A percentile compares a stretch with the other conserved stretches of the same genome.
These are phyloP conservation scores for Chydorus sphaericus DNA, from an alignment of 2,888 invertebrate species.

Conservation along the genomic window DNA sequence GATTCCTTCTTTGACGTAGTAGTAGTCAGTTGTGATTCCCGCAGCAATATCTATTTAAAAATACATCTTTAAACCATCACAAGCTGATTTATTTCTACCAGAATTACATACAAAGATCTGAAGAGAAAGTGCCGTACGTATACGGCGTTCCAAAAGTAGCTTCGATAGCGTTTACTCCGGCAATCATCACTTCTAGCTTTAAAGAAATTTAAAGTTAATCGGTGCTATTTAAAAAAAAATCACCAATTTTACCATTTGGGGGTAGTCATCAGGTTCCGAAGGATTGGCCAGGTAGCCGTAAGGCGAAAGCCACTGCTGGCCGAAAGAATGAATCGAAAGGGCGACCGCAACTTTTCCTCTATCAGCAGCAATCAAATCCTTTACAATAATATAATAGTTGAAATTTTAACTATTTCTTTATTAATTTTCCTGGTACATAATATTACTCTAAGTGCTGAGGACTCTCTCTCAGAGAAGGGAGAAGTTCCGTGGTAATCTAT, in stretches of 20 bases:
- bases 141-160: constrained; percentile 12
- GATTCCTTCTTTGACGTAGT: constrained; percentile 12
- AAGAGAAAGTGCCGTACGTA: constrained; percentile 10
- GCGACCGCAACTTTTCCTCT: constrained; percentile 23
- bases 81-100: background rate
- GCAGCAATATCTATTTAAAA: constrained; percentile 7
- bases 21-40: constrained; percentile 12
- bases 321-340: constrained; percentile 32
- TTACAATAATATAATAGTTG: background rate
- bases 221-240: constrained; percentile 14
- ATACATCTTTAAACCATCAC: background rate
- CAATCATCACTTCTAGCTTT: constrained; percentile 15
- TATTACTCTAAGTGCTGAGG: constrained; percentile 22
- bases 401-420: constrained; percentile 5
- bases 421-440: too few relatives aligned
- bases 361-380: constrained; percentile 9
- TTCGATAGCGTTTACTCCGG: constrained; percentile 16
- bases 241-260: constrained; percentile 22
- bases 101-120: constrained; percentile 13
- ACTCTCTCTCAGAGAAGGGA: constrained; percentile 31
- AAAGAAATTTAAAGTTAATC: background rate
- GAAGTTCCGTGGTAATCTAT: constrained; percentile 26
- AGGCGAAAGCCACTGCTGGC: constrained; percentile 29
- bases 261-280: constrained; percentile 24
- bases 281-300: constrained; percentile 28